Conservation (phyloP, 2,888 invertebrate genomes). For the Mimumesa dahlbomi region DNA sequence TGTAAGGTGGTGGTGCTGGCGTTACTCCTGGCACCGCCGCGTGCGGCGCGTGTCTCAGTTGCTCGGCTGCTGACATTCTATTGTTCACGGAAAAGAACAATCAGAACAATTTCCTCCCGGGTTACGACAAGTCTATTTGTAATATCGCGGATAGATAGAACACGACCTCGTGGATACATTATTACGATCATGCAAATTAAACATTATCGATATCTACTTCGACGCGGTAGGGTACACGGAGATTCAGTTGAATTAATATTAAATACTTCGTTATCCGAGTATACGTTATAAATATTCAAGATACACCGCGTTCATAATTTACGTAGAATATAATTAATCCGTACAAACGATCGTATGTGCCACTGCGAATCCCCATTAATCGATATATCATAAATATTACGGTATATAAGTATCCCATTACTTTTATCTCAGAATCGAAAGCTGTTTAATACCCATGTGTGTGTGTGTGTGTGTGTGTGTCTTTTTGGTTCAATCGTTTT, state of each 20-base stretch:
- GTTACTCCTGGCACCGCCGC: slow-evolving; percentile 88
- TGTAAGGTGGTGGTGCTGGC: slow-evolving; percentile 90
- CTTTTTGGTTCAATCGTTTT: too few species aligned
- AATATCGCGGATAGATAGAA: too few species aligned
- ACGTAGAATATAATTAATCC: slow-evolving; percentile 36
- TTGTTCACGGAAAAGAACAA: slow-evolving; percentile 65
- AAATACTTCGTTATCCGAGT: slow-evolving; percentile 3
- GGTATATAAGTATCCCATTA: too few species aligned
- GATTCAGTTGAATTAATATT: slow-evolving; percentile 36
- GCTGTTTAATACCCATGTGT: too few species aligned
- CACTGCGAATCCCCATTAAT: slow-evolving; percentile 24
- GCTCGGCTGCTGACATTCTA: slow-evolving; percentile 84
- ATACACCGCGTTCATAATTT: slow-evolving; percentile 34
- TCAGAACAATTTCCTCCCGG: slow-evolving; percentile 37
- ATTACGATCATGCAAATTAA: too few species aligned
- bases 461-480: too few species aligned
- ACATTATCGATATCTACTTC: too few species aligned
- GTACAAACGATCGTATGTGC: slow-evolving; percentile 20
- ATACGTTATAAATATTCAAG: slow-evolving; percentile 42
- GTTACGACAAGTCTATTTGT: slow-evolving; percentile 2
- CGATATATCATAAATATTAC: slow-evolving; percentile 27
- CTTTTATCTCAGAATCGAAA: too few species aligned
- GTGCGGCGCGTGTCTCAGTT: slow-evolving; percentile 82
- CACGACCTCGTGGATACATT: too few species aligned
- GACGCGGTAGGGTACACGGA: too few species aligned